Conservation (phyloP, 1,140 invertebrate species). For the Danaus melanippus region DNA sequence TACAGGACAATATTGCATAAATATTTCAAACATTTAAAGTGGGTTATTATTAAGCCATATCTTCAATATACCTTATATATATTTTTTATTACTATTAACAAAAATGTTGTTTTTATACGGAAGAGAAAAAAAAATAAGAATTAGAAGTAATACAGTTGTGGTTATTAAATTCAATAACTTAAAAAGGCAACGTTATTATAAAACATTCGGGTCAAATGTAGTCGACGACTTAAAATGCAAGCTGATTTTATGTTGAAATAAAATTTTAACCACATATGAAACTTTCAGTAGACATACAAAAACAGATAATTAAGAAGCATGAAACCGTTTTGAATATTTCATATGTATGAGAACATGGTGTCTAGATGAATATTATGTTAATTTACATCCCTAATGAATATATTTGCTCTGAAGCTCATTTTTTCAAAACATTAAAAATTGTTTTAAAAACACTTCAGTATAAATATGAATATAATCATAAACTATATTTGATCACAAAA, state of each 20-base stretch:
- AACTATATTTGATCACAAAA: too few species aligned
- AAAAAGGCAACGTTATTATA: too few species aligned
- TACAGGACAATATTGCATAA: slow-evolving; percentile 19
- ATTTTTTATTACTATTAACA: too few species aligned
- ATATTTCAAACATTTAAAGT: slow-evolving; percentile 8
- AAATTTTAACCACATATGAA: slow-evolving; percentile 43
- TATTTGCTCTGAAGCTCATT: slow-evolving; percentile 19
- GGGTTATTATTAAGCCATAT: too few species aligned
- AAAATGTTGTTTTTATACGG: too few species aligned
- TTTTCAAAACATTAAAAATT: too few species aligned
- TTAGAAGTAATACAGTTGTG: too few species aligned
- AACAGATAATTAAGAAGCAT: slow-evolving; percentile 65
- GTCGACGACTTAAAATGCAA: slow-evolving; percentile 28
- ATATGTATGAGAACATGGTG: slow-evolving; percentile 65
- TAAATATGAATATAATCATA: too few species aligned
- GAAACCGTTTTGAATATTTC: slow-evolving; percentile 69
- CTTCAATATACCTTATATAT: too few species aligned
- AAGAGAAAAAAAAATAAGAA: slow-evolving; percentile 1
- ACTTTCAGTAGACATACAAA: slow-evolving; percentile 56
- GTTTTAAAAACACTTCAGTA: too few species aligned
- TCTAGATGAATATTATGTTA: slow-evolving; percentile 60
- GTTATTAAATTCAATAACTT: too few species aligned
- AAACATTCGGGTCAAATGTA: slow-evolving; percentile 9
- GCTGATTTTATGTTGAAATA: slow-evolving; percentile 27
- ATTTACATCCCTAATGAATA: slow-evolving; percentile 61